Percentiles rank a stretch among this genome's conserved stretches.
phyloP scores from a whole-genome alignment of 2,888 invertebrate genomes.

The Digitonthophagus gazella region DNA sequence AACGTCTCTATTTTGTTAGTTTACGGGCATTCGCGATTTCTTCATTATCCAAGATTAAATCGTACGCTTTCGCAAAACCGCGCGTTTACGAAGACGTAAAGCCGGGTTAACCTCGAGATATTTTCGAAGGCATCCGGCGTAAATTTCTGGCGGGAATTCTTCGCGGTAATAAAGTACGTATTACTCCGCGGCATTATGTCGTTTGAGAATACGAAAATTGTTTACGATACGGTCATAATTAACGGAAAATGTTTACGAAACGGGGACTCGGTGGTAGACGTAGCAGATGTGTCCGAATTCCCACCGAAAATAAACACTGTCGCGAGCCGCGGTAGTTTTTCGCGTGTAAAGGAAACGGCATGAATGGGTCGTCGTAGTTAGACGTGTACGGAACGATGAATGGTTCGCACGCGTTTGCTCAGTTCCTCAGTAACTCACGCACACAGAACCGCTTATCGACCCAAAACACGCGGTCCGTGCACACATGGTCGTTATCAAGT shows the following conservation, averaged over 20 bases:
- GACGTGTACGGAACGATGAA: conserved; percentile 32
- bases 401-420: conserved; percentile 40
- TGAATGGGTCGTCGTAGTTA: conserved; percentile 4
- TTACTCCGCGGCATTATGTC: not conserved
- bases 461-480: conserved; percentile 37
- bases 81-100: not conserved
- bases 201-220: not conserved
- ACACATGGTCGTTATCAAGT: conserved; percentile 14
- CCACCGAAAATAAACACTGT: not conserved
- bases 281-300: not conserved
- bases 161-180: not conserved
- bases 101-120: not conserved
- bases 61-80: not conserved
- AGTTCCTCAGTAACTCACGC: conserved; percentile 39
- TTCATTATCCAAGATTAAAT: not conserved
- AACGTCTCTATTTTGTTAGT: not conserved
- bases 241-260: not conserved
- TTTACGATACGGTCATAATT: not conserved
- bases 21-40: not conserved
- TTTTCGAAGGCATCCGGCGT: not conserved
- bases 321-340: not conserved
- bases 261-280: not conserved
- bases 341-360: not conserved
- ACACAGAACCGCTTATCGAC: conserved; percentile 41
- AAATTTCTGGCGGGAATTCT: not conserved